These are phyloP conservation scores for Agonopterix subpropinquella DNA, from an alignment of 2,888 invertebrate genomes.

Conservation along the genomic window DNA sequence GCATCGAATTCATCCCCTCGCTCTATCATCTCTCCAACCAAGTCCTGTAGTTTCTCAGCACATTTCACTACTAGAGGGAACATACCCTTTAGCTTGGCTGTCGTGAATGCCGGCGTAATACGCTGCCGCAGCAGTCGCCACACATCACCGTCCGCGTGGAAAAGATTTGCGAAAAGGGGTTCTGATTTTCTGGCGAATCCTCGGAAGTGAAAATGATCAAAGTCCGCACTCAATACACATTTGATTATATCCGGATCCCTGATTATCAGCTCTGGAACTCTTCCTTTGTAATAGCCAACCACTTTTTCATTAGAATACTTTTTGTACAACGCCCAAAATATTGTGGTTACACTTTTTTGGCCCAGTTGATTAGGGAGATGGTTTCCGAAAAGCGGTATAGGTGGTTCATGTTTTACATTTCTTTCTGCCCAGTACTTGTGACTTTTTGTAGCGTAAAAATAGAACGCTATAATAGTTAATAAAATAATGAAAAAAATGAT, in stretches of 20 bases:
- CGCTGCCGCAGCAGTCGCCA: constrained; percentile 35
- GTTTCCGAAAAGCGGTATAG: constrained; percentile 20
- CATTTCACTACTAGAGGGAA: constrained; percentile 28
- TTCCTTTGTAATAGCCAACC: constrained; percentile 24
- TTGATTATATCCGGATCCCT: constrained; percentile 27
- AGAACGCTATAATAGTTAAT: constrained; percentile 1
- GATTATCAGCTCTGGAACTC: constrained; percentile 19
- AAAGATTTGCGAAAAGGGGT: constrained; percentile 26
- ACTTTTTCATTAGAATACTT: constrained; percentile 23
- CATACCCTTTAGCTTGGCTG: constrained; percentile 31
- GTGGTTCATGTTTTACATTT: constrained; percentile 20
- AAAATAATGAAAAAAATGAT: neutral
- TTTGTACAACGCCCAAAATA: constrained; percentile 17
- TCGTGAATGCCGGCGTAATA: constrained; percentile 29
- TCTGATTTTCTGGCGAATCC: constrained; percentile 20
- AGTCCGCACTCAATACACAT: constrained; percentile 25
- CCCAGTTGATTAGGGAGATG: constrained; percentile 14
- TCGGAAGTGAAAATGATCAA: constrained; percentile 22
- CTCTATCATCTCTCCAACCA: neutral
- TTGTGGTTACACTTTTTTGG: constrained; percentile 16
- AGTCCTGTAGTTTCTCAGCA: constrained; percentile 21
- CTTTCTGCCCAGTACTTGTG: constrained; percentile 19
- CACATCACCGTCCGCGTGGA: constrained; percentile 30
- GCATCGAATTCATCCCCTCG: constrained; percentile 16
- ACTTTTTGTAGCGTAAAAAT: constrained; percentile 17